phyloP scores from a whole-genome alignment of 1,140 invertebrate species.

The Steinernema feltiae region DNA sequence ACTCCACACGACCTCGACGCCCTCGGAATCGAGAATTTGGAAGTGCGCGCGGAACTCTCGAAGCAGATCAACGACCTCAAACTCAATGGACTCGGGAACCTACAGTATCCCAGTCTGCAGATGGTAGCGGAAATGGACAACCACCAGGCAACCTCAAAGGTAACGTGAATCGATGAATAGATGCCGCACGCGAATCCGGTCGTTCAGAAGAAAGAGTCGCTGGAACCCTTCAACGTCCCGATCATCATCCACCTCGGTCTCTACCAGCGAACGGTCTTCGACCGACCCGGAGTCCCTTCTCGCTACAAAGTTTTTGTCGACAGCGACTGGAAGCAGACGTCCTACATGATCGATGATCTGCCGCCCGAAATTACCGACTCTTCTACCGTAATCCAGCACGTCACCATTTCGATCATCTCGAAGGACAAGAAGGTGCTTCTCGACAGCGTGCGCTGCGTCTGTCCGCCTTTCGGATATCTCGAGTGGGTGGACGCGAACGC shows the following conservation, averaged over 20 bases:
- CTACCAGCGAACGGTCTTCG: conserved; percentile 29
- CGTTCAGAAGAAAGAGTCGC: conserved; percentile 23
- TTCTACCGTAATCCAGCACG: conserved; percentile 41
- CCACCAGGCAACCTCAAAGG: too few species aligned
- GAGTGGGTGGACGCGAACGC: conserved; percentile 32
- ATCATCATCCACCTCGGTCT: conserved; percentile 41
- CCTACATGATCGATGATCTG: conserved; percentile 23
- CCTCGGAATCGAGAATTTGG: conserved; percentile 37
- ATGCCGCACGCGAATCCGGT: too few species aligned
- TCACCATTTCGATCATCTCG: conserved; percentile 34
- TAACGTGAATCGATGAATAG: too few species aligned
- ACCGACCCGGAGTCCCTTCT: conserved; percentile 2
- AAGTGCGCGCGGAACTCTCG: conserved; percentile 2
- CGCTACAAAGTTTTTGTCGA: conserved; percentile 45
- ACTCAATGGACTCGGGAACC: neutral
- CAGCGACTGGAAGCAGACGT: conserved; percentile 35
- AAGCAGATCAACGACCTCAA: neutral
- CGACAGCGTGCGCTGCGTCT: conserved; percentile 41
- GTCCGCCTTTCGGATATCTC: conserved; percentile 43
- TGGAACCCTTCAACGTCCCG: conserved; percentile 27
- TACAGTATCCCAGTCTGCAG: neutral
- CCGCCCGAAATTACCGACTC: conserved; percentile 38
- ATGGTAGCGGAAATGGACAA: neutral
- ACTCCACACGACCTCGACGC: conserved; percentile 47
- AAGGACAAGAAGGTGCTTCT: conserved; percentile 32